Conservation (phyloP, 1,140 invertebrate species). For the Lasioglossum baleicum region DNA sequence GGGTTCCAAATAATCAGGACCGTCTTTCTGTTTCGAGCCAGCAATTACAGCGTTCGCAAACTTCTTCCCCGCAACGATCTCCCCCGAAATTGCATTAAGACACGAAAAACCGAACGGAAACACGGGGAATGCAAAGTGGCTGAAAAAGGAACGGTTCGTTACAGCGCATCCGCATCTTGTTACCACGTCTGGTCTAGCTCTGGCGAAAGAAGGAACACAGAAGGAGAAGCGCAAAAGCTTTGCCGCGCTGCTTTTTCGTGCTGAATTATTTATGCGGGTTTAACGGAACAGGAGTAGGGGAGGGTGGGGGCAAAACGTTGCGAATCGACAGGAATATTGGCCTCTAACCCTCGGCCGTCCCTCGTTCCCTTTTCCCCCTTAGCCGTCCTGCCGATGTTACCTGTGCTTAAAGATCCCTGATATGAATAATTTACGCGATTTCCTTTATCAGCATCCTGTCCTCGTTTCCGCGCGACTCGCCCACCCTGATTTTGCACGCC, state of each 20-base stretch:
- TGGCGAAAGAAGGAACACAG: not conserved
- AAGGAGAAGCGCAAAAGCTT: not conserved
- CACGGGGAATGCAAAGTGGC: not conserved
- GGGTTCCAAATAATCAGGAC: too few relatives aligned
- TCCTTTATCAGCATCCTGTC: constrained; percentile 35
- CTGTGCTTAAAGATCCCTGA: constrained; percentile 33
- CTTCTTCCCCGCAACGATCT: too few relatives aligned
- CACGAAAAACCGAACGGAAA: not conserved
- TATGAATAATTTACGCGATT: constrained; percentile 48
- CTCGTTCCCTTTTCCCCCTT: too few relatives aligned
- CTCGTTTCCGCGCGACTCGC: not conserved
- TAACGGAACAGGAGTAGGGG: not conserved
- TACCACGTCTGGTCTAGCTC: constrained; percentile 4
- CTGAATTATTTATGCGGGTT: constrained; percentile 39
- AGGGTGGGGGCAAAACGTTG: not conserved
- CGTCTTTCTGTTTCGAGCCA: too few relatives aligned
- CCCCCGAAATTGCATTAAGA: too few relatives aligned
- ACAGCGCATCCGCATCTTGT: not conserved
- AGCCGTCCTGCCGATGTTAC: constrained; percentile 18
- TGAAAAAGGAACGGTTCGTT: constrained; percentile 18
- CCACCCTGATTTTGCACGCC: not conserved
- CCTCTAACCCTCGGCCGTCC: not conserved
- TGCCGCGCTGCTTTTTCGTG: not conserved
- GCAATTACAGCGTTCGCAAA: too few relatives aligned
- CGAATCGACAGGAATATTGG: constrained; percentile 37